A percentile compares a stretch with the other conserved stretches of the same genome.
Conservation (phyloP, 2,888 invertebrate species). For the Masnerella sp. region DNA sequence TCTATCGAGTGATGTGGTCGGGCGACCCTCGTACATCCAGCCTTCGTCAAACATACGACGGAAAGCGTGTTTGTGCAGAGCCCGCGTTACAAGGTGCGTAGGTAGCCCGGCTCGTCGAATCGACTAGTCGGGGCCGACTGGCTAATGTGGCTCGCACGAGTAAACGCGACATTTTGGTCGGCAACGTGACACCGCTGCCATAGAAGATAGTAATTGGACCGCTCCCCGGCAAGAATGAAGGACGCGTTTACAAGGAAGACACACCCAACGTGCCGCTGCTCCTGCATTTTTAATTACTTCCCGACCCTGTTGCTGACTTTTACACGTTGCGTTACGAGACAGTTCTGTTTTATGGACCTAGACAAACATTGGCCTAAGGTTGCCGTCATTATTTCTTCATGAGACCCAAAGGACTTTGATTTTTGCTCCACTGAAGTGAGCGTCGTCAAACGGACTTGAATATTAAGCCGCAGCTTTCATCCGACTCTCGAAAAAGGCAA, state of each 20-base stretch:
- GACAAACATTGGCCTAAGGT: conserved; percentile 8
- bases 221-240: conserved; percentile 41
- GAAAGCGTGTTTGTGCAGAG: conserved; percentile 66
- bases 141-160: conserved; percentile 62
- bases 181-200: conserved; percentile 56
- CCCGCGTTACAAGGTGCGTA: conserved; percentile 64
- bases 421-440: conserved; percentile 18
- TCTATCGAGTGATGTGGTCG: conserved; percentile 74
- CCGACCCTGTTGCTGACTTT: conserved; percentile 26
- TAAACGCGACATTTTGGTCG: conserved; percentile 56
- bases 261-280: conserved; percentile 31
- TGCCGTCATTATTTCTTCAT: conserved; percentile 22
- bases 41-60: conserved; percentile 67
- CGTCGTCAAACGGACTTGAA: conserved; percentile 8
- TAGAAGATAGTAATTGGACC: conserved; percentile 63
- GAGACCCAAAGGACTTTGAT: conserved; percentile 21
- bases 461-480: conserved; percentile 2
- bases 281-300: conserved; percentile 46
- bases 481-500: not conserved
- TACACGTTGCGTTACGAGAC: conserved; percentile 16
- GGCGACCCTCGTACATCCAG: conserved; percentile 70
- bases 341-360: conserved; percentile 29
- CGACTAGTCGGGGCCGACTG: conserved; percentile 63
- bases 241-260: conserved; percentile 39
- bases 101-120: conserved; percentile 63